Base-by-base conservation (phyloP, 2,797 vertebrate genomes). In the Toxotes lorentzi region DNA sequence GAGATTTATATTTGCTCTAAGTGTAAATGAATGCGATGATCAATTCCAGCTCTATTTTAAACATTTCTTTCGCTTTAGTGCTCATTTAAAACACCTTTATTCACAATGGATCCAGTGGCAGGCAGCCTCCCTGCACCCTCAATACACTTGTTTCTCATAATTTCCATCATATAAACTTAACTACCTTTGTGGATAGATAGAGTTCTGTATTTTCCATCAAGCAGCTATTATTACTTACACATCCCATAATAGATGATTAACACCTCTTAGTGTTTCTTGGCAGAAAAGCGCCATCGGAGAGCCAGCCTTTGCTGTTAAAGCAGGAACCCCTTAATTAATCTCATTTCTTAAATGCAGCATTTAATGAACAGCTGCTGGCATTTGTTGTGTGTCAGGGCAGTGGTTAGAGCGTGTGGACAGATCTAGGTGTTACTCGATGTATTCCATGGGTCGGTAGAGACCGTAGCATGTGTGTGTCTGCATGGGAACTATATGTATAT, bases 291-390 rank as follows among this genome's bases (percentile, higher is more conserved):
- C 62, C 50, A 45, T n/a, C 17, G 14, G 79, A 75, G 78, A 24
- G 64, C 50, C n/a, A 59, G 47, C 35, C 78, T 43, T 51, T 27
- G 58, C 82, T 24, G 60, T 73, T 74, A 57, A 74, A 86, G 62
- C 57, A 58, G 51, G 68, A 81, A 75, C 71, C 43, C 82, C 78
- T 86, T 88, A 86, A 93, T 93, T 91, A 89, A 94, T 94, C 89
- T 86, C 2, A 92, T 94, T 93, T 89, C 79, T 90, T 90, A 79
- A 91, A 86, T 38, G 13, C 74, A 32, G 58, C 53, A 2, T 86
- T 82, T 91, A 91, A 90, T 87, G 80, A 91, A 80, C 92, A 93
- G 89, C 93, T 91, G 91, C 83, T 74, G 82, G 51, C 73, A 70
- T 89, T 91, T 76, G 71, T 85, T 81, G 76, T 82, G 53, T 56